A percentile compares a stretch with the other conserved stretches of the same genome.
phyloP scores from a whole-genome alignment of 1,140 invertebrate genomes.

The fruit fly (Drosophila melanogaster) region Release_6_plus_ISO1_MT NT_033777.3:26092001-26092500 shows the following conservation, averaged over 20 bases:
- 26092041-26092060: slow-evolving; percentile 59
- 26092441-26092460: slow-evolving; percentile 66
- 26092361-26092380: slow-evolving; percentile 73
- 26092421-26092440: slow-evolving; percentile 72
- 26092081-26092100: slow-evolving; percentile 63
- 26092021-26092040: slow-evolving; percentile 71
- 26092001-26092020: slow-evolving; percentile 82
- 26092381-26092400: slow-evolving; percentile 15
- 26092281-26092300: slow-evolving; percentile 73
- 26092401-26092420: slow-evolving; percentile 80
- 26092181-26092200: slow-evolving; percentile 68
- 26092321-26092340: slow-evolving; percentile 63
- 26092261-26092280: slow-evolving; percentile 20
- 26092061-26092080: neutral
- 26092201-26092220: slow-evolving; percentile 57
- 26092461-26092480: slow-evolving; percentile 40
- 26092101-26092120: slow-evolving; percentile 66
- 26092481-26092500: slow-evolving; percentile 2
- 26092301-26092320: slow-evolving; percentile 81
- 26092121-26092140: neutral
- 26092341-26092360: slow-evolving; percentile 71
- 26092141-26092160: neutral
- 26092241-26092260: slow-evolving; percentile 66
- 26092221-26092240: slow-evolving; percentile 56
- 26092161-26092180: slow-evolving; percentile 80